phyloP scores from a whole-genome alignment of 2,113 vertebrate genomes.

The Sprattus sprattus region DNA sequence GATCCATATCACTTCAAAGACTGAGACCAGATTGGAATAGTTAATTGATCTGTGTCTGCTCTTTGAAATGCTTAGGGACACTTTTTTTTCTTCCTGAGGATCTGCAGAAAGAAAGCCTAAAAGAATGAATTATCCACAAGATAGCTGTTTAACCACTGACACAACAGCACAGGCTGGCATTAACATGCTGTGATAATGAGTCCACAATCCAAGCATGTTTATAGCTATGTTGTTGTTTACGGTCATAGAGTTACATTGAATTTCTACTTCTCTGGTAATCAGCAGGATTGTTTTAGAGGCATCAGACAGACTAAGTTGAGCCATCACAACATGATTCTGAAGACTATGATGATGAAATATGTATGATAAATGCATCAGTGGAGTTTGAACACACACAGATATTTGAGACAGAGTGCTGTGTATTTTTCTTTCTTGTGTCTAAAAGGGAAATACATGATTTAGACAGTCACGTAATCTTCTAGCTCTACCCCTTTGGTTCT shows the following conservation, averaged over 20 bases:
- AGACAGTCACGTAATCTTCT: not conserved
- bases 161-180: not conserved
- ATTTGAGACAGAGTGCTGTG: not conserved
- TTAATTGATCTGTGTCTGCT: slow-evolving; percentile 10
- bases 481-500: not conserved
- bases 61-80: not conserved
- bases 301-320: not conserved
- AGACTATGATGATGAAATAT: not conserved
- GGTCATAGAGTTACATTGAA: not conserved
- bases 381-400: not conserved
- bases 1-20: not conserved
- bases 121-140: not conserved
- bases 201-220: not conserved
- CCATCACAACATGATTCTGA: not conserved
- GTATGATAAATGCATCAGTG: not conserved
- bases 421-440: not conserved
- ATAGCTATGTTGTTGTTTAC: not conserved
- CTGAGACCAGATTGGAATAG: not conserved
- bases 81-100: no score
- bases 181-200: not conserved
- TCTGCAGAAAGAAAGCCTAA: not conserved
- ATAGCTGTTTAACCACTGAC: not conserved
- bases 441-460: not conserved
- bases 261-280: not conserved
- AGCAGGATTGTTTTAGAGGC: not conserved